phyloP scores from a whole-genome alignment of 1,140 invertebrate genomes.

The Hormaphis cornu region DNA sequence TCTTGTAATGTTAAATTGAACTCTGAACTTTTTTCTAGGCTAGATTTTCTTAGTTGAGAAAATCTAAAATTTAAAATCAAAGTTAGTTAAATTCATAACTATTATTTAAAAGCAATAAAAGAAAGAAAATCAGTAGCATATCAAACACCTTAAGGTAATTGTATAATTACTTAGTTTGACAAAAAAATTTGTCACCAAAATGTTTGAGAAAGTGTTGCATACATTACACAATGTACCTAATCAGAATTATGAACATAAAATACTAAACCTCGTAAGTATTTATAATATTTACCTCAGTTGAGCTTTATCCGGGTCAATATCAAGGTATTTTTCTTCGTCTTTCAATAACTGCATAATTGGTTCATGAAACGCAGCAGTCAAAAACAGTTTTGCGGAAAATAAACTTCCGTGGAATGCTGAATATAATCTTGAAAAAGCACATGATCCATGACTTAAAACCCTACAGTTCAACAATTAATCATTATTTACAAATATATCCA shows the following conservation, averaged over 20 bases:
- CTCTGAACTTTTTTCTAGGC: slow-evolving; percentile 45
- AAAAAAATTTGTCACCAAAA: too few relatives aligned
- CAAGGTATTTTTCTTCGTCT: slow-evolving; percentile 85
- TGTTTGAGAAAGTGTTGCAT: too few relatives aligned
- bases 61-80: slow-evolving; percentile 1
- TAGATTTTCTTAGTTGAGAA: neutral
- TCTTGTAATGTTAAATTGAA: slow-evolving; percentile 61
- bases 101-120: too few relatives aligned
- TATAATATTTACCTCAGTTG: slow-evolving; percentile 54
- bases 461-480: slow-evolving; percentile 42
- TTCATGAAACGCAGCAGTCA: slow-evolving; percentile 80
- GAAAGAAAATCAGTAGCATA: too few relatives aligned
- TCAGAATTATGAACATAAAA: too few relatives aligned
- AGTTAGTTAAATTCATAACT: neutral
- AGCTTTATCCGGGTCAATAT: slow-evolving; percentile 84
- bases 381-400: slow-evolving; percentile 81
- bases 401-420: slow-evolving; percentile 82
- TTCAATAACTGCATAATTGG: slow-evolving; percentile 88
- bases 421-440: slow-evolving; percentile 83
- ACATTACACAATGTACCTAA: too few relatives aligned
- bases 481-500: neutral
- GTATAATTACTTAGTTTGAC: too few relatives aligned
- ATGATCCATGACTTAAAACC: slow-evolving; percentile 71
- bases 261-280: too few relatives aligned
- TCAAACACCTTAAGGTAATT: too few relatives aligned